Evolutionary conservation across 2,113 vertebrate genomes (phyloP).

Genomic region (Coreoperca whiteheadi): DNA sequence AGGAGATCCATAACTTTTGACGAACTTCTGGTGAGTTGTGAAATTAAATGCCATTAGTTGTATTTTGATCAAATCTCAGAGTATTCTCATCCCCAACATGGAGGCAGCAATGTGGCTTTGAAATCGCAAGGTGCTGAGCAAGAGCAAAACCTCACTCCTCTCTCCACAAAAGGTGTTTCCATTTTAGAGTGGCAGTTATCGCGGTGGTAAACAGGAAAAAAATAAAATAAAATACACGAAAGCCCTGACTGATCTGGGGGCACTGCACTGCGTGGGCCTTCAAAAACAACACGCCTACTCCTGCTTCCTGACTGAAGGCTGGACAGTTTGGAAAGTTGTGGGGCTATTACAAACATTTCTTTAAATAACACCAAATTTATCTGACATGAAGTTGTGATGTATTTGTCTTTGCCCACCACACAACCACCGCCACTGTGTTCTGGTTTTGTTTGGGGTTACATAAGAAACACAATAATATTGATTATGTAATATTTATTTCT

Average conservation of each 20-base stretch:
- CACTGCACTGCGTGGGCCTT: constrained; percentile 56
- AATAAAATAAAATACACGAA: constrained; percentile 31
- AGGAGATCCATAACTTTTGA: neutral
- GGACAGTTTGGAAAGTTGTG: constrained; percentile 33
- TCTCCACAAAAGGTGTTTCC: constrained; percentile 4
- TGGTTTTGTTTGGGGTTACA: neutral
- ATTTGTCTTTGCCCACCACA: neutral
- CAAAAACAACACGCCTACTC: constrained; percentile 55
- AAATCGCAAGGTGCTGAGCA: neutral
- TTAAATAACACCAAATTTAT: constrained; percentile 40
- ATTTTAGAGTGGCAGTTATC: constrained; percentile 27
- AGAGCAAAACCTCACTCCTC: neutral
- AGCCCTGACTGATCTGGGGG: constrained; percentile 31
- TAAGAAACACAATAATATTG: neutral
- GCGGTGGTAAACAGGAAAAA: constrained; percentile 44
- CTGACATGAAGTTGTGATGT: neutral
- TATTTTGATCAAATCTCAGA: too few species aligned
- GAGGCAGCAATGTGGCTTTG: neutral
- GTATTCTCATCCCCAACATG: neutral
- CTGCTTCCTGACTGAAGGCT: constrained; percentile 44
- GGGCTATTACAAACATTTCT: constrained; percentile 25
- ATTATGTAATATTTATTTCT: neutral
- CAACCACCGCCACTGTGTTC: neutral
- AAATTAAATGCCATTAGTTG: neutral
- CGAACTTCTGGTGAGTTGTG: neutral